Evolutionary conservation across 2,113 vertebrate genomes (phyloP).

Genomic region (Rhipidura dahli): DNA sequence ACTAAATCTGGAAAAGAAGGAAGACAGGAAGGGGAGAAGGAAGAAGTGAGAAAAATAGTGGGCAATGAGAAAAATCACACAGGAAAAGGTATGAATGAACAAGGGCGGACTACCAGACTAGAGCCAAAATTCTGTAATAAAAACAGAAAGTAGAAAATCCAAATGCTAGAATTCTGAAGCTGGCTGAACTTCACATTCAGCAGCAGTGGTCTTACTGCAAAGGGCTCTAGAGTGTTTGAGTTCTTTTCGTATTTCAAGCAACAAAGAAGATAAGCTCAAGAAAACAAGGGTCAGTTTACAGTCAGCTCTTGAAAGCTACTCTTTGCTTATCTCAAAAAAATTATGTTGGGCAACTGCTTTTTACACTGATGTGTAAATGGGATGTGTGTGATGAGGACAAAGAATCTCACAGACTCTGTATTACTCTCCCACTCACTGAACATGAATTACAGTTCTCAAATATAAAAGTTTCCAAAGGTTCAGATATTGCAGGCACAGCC

Average conservation of each 20-base stretch:
- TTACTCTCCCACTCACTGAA: background rate
- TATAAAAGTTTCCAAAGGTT: background rate
- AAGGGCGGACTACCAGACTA: background rate
- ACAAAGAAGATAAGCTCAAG: background rate
- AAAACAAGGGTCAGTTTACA: background rate
- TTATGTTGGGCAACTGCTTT: background rate
- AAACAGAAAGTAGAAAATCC: background rate
- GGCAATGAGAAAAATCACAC: background rate
- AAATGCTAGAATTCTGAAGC: background rate
- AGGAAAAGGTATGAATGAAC: background rate
- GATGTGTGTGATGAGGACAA: background rate
- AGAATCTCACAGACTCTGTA: background rate
- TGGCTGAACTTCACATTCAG: background rate
- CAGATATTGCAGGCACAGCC: background rate
- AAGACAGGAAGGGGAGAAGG: background rate
- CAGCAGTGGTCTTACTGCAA: background rate
- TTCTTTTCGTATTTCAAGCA: background rate
- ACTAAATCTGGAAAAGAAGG: background rate
- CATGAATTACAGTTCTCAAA: background rate
- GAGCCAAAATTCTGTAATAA: background rate
- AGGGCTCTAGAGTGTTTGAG: background rate
- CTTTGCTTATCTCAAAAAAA: background rate
- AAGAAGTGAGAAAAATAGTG: background rate
- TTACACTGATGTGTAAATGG: background rate
- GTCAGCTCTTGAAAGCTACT: background rate